Base-by-base conservation (phyloP, 2,113 vertebrate genomes). In the Halcyon malimbica region DNA sequence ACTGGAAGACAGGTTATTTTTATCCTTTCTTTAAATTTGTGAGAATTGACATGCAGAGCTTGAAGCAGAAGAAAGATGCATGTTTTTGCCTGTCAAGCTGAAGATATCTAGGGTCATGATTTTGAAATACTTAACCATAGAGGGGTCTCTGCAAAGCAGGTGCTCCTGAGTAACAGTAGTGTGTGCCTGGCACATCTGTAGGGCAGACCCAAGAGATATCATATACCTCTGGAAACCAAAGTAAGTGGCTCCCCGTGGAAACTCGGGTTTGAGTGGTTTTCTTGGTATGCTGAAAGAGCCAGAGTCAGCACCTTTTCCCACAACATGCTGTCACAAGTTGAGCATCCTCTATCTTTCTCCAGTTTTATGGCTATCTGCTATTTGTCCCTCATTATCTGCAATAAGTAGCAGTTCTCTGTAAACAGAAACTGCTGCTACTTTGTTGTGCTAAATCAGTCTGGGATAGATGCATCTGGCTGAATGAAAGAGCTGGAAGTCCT, bases 1-100 rank as follows among this genome's bases (percentile, higher is more conserved):
- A 82, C 87, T 91, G 89, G 91, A 92, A 96, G 95, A 81, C 62
- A 41, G 48, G 89, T 84, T 97, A 96, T 96, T 97, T 96, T 96
- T 97, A 92, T 87, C 87, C 65, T 82, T 71, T 77, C 73, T 89
- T 94, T 62, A 92, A 73, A 81, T 89, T 63, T 75, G 76, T 53
- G 89, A 87, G 81, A 76, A 93, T 41, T 94, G 89, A 65, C 84
- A 31, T 65, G 94, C 74, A 69, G 62, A 82, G 57, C 77, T 94
- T 76, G 64, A 73, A 91, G 89, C 56, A 67, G 76, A 79, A 63
- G 64, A 83, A 80, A 64, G 64, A 48, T 48, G 81, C 76, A 91
- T 89, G 77, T 35, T 82, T 87, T 75, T 73, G 89, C 57, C 87
- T 87, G 73, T 75, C 68, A 28, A 35, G n/a, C 33, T 76, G 89